Base-by-base conservation (phyloP, 2,888 invertebrate species). In the Pseudolycoriella hygida region DNA sequence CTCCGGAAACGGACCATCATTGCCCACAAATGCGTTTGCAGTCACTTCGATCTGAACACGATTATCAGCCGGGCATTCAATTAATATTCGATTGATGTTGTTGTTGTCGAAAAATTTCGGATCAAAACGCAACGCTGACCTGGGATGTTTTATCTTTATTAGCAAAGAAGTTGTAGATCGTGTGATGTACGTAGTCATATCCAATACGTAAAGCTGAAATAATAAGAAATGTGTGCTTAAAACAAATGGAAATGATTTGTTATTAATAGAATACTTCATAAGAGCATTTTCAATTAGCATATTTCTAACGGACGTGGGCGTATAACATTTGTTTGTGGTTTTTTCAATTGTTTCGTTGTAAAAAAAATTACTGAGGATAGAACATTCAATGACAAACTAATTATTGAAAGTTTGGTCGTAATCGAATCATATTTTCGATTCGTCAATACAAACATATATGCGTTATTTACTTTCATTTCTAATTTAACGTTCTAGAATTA, bases 1-100 rank as follows among this genome's bases (percentile, higher is more conserved):
- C 40, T 62, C 60, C 11, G 66, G 66, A 57, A 53, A 62, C 4
- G 60, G 61, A 15, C 54, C 65, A 11, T 50, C 50, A 40, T 60
- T 61, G 12, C 57, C 57, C 2, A 49, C 49, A 41, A 64, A 62
- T 17, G 60, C 58, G 48, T 59, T 54, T 6, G 54, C 49, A 11
- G 52, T 50, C 2, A 65, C 49, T 51, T 65, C 64, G 17, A 63
- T 56, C 43, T 60, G 60, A 47, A 60, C 60, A 32, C 43, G 40
- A 18, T 53, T 52, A 20, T 46, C 38, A 15, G 50, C 45, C 20
- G 51, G 49, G 2, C 65, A 64, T 42, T 54, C 55, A 14, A 65
- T 53, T 3, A 51, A 52, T 10, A 65, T 50, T 38, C 56, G 54
- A 54, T 65, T 64, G 15, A 65, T 57, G 30, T 48, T 53, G 18